These are phyloP conservation scores for Caenorhabditis macrosperma DNA, from an alignment of 2,888 invertebrate species.

Conservation along the genomic window DNA sequence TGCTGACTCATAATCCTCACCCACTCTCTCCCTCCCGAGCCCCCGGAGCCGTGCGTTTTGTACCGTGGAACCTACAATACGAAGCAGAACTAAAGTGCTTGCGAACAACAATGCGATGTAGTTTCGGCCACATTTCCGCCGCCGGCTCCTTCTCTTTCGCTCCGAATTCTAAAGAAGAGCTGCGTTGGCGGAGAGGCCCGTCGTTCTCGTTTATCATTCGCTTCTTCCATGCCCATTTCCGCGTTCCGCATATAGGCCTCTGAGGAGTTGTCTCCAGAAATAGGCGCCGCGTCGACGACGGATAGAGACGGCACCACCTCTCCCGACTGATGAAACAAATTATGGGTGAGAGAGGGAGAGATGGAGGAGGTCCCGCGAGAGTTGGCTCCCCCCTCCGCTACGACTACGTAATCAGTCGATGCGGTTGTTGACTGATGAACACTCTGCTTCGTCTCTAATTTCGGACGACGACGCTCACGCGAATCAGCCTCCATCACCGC, in stretches of 20 bases:
- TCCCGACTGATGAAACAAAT: constrained; percentile 1
- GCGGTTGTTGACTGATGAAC: neutral
- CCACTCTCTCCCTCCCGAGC: neutral
- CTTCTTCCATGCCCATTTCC: constrained; percentile 36
- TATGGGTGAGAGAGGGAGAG: neutral
- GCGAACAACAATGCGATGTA: constrained; percentile 30
- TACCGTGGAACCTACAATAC: constrained; percentile 14
- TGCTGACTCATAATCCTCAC: constrained; percentile 2
- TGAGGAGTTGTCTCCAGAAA: constrained; percentile 37
- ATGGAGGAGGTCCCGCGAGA: neutral
- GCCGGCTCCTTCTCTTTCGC: constrained; percentile 1
- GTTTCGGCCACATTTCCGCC: constrained; percentile 26
- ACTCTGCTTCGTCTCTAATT: neutral
- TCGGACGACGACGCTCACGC: neutral
- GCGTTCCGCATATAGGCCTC: constrained; percentile 49
- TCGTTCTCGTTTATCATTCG: neutral
- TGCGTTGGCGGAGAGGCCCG: neutral
- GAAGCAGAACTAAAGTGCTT: neutral
- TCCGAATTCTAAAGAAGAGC: neutral
- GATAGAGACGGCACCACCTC: constrained; percentile 13
- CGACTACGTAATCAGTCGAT: constrained; percentile 5
- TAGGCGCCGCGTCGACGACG: neutral
- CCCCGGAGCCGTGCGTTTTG: neutral
- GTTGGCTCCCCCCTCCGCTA: neutral
- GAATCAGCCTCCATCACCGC: too few species aligned